phyloP scores from a whole-genome alignment of 2,888 invertebrate species.

The Malachius bipustulatus region DNA sequence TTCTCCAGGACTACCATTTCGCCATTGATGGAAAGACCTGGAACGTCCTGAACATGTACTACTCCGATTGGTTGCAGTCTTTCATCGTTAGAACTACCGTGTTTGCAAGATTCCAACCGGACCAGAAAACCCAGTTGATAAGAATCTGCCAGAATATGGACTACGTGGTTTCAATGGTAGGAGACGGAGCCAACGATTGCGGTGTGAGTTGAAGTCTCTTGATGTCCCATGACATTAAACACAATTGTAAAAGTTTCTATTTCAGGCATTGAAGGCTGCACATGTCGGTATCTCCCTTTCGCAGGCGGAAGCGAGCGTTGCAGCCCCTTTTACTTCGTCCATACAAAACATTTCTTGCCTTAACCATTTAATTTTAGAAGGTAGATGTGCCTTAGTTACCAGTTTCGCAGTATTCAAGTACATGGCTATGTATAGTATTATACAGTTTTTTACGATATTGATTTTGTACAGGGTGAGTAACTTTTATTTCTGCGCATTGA shows the following conservation, averaged over 20 bases:
- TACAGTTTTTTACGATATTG: constrained; percentile 75
- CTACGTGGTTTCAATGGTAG: constrained; percentile 53
- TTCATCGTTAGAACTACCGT: constrained; percentile 58
- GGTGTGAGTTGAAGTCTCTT: constrained; percentile 39
- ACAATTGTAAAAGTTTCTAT: constrained; percentile 15
- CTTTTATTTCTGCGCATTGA: too few species aligned
- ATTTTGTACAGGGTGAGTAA: constrained; percentile 59
- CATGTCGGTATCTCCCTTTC: constrained; percentile 82
- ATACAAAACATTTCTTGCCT: constrained; percentile 72
- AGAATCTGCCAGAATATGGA: constrained; percentile 56
- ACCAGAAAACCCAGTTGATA: constrained; percentile 68
- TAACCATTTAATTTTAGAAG: constrained; percentile 66
- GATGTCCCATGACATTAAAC: not conserved
- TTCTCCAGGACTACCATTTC: constrained; percentile 35
- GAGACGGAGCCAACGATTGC: constrained; percentile 77
- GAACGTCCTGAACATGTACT: constrained; percentile 55
- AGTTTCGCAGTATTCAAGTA: constrained; percentile 86
- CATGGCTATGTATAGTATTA: constrained; percentile 82
- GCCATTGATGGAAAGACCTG: constrained; percentile 67
- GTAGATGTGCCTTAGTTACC: constrained; percentile 77
- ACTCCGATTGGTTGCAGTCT: constrained; percentile 57
- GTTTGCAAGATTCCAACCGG: constrained; percentile 74
- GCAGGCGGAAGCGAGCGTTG: constrained; percentile 79
- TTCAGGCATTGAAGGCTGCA: constrained; percentile 67
- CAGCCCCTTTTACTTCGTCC: constrained; percentile 81